These are phyloP conservation scores for Silurus meridionalis DNA, from an alignment of 2,113 vertebrate genomes.

Conservation along the genomic window DNA sequence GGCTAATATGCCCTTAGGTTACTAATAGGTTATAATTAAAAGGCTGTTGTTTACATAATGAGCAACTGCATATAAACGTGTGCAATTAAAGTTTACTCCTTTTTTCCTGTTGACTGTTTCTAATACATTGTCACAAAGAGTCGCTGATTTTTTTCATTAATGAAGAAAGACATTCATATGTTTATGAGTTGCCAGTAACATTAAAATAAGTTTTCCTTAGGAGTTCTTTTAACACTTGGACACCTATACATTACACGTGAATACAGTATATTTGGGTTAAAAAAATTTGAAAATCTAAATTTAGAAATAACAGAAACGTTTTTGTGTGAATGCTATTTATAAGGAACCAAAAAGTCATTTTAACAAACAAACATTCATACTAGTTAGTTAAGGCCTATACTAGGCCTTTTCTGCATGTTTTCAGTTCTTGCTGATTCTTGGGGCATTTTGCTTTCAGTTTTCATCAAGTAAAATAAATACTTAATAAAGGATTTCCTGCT, in stretches of 20 bases:
- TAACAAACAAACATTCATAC: background rate
- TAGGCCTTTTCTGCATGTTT: background rate
- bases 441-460: background rate
- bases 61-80: background rate
- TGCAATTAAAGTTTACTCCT: background rate
- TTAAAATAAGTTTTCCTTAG: background rate
- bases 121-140: background rate
- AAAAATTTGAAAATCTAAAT: too few species aligned
- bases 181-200: background rate
- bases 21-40: slow-evolving; percentile 1
- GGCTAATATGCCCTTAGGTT: background rate
- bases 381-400: background rate
- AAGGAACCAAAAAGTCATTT: background rate
- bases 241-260: background rate
- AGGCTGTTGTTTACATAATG: slow-evolving; percentile 5
- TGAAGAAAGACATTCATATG: background rate
- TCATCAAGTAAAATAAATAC: background rate
- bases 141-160: background rate
- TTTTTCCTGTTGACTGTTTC: background rate
- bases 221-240: background rate
- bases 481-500: background rate
- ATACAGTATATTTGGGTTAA: background rate
- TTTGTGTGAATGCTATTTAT: background rate
- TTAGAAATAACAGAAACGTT: background rate
- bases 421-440: background rate